Base-by-base conservation (phyloP, 2,888 invertebrate genomes). In the Automeris io region DNA sequence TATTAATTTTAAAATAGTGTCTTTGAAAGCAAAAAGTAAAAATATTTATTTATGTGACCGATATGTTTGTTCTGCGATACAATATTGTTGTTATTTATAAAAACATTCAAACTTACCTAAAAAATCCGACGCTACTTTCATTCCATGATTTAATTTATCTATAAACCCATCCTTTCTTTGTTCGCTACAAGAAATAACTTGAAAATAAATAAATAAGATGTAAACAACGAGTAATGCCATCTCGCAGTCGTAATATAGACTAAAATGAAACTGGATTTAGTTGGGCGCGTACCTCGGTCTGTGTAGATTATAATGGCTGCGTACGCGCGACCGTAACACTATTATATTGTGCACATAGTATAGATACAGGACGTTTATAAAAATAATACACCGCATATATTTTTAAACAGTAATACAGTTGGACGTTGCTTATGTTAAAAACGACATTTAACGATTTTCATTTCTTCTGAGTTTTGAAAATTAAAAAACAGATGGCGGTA, bases 71-170 rank as follows among this genome's bases (percentile, higher is more conserved):
- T n/a, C n/a, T n/a, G n/a, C n/a, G n/a, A n/a, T n/a, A n/a, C n/a
- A n/a, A n/a, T n/a, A n/a, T n/a, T n/a, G n/a, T n/a, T n/a, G n/a
- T n/a, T n/a, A n/a, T n/a, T n/a, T n/a, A n/a, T n/a, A n/a, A n/a
- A n/a, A n/a, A 19, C n/a, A 16, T 33, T 1, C 1, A 33, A 32
- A 66, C 76, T 61, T 59, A 86, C 86, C 83, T 11, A 85, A 68
- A 53, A 83, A 71, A 58, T 82, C 73, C 37, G 73, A 67, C 1
- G 85, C 85, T 41, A 82, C 70, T 54, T 85, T 81, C 72, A 85
- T 78, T 35, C 86, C 86, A 47, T 47, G 71, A 39, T 57, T 81
- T 25, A 86, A 51, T 46, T 62, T 67, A 46, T 83, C 71, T 37
- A 83, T 73, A 24, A 85, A 59, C 18, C 74, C 73, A 33, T 80